Conservation (phyloP, 2,113 vertebrate genomes). For the Stegastes partitus region DNA sequence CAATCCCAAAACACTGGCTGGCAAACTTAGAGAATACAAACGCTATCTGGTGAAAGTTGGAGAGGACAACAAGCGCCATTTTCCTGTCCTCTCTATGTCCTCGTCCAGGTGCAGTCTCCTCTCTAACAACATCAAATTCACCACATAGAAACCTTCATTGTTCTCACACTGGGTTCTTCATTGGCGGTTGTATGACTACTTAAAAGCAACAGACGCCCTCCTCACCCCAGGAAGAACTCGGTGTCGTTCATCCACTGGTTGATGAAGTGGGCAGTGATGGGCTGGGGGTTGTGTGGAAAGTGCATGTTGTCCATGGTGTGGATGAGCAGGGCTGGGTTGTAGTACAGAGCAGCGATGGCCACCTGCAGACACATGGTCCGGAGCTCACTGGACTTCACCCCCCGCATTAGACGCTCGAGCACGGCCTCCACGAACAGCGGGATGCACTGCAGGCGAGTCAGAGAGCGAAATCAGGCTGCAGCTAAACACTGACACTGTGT, state of each 20-base stretch:
- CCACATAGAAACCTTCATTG: too few species aligned
- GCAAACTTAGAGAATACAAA: too few species aligned
- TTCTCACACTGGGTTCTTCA: too few species aligned
- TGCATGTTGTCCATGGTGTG: conserved; percentile 94
- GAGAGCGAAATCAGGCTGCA: not conserved
- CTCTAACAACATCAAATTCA: too few species aligned
- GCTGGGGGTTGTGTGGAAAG: conserved; percentile 92
- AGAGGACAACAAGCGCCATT: too few species aligned
- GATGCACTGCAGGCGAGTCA: conserved; percentile 86
- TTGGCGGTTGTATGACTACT: too few species aligned
- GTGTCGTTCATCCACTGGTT: conserved; percentile 99
- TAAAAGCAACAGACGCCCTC: not conserved
- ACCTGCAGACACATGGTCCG: conserved; percentile 98
- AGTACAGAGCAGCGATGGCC: conserved; percentile 95
- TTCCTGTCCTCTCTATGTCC: too few species aligned
- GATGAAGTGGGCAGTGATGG: conserved; percentile 96
- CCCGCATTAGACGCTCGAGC: conserved; percentile 93
- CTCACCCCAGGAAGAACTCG: conserved; percentile 95
- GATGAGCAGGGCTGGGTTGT: conserved; percentile 92
- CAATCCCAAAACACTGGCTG: too few species aligned
- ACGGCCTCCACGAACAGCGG: conserved; percentile 95
- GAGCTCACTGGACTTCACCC: conserved; percentile 95
- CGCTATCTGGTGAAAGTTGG: too few species aligned
- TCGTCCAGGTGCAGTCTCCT: too few species aligned
- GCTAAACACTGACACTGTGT: too few species aligned